phyloP scores from a whole-genome alignment of 2,113 vertebrate genomes.

The Salvelinus alpinus region DNA sequence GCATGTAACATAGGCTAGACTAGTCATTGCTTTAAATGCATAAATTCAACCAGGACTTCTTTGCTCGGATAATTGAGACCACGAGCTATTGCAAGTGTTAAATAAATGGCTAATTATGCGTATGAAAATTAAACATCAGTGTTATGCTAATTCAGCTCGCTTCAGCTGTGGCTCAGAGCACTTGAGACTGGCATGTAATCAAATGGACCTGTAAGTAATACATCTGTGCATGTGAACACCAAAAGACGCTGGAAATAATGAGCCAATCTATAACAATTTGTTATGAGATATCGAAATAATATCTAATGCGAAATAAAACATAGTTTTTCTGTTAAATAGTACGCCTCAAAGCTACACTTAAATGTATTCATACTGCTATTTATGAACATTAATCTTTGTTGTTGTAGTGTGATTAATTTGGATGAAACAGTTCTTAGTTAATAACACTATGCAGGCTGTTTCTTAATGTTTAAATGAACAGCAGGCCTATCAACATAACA shows the following conservation, averaged over 20 bases:
- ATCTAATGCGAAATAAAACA: too few species aligned
- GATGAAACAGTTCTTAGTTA: not conserved
- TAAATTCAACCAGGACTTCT: conserved; percentile 40
- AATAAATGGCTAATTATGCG: conserved; percentile 99
- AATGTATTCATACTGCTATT: not conserved
- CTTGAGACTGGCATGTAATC: conserved; percentile 95
- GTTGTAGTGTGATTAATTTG: not conserved
- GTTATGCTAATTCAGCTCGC: conserved; percentile 96
- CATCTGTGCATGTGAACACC: conserved; percentile 82
- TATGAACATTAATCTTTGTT: not conserved
- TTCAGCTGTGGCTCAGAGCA: conserved; percentile 90
- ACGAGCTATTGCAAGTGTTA: conserved; percentile 91
- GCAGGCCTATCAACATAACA: not conserved
- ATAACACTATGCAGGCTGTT: not conserved
- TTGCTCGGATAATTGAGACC: conserved; percentile 80
- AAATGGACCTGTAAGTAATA: conserved; percentile 89
- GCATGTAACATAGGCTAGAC: not conserved
- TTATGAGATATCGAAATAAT: not conserved
- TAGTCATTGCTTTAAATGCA: conserved; percentile 5
- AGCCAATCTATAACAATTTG: not conserved
- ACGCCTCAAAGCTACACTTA: too few species aligned
- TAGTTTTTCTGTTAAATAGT: too few species aligned
- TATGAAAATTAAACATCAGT: conserved; percentile 99
- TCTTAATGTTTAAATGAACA: not conserved
- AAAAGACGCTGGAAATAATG: not conserved